Evolutionary conservation across 2,888 invertebrate genomes (phyloP), one percentile per base, ranked within the genome.

Genomic region (Troglohyphantes excavatus): DNA sequence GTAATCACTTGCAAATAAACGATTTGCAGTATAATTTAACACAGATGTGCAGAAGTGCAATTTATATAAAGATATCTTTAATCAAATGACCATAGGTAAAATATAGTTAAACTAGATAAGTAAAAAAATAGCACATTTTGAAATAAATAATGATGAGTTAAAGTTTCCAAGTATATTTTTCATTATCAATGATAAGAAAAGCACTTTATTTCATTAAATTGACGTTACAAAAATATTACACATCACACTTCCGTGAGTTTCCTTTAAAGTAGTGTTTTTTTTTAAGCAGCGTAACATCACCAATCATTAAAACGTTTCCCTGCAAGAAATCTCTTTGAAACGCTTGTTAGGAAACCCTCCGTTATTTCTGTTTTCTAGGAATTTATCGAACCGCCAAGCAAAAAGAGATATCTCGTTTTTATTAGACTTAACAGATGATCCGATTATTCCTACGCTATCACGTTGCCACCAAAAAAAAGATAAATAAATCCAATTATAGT

Each of bases 371-470:
- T 72, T 43, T 72, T 53, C 46, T 23, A 21, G 33, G 9, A n/a
- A 46, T 7, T 13, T 7, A 17, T 72, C 46, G 19, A 5, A 17
- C 26, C 46, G n/a, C 23, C 46, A 46, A 26, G 39, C 13, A 33
- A 61, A 29, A 33, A 33, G 29, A 19, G 29, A 33, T 59, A 61
- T 33, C 63, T 63, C 78, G 21, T 78, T 81, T 68, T 81, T 67
- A 81, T 81, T 81, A 81, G 81, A 46, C 53, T 68, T 81, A 81
- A 81, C 81, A 81, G 81, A 81, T 81, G 81, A 81, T 81, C 81
- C 46, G 81, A 68, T 81, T 81, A 81, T 67, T 53, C 53, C 61
- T 68, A 27, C 53, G 67, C 79, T 68, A 68, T 68, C 79, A 81
- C 68, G 53, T 68, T 53, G 19, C 43, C 39, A 7, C 39, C 13